These are phyloP conservation scores for Porites lutea DNA, from an alignment of 64 coral and sea anemone genomes.

Conservation along the genomic window DNA sequence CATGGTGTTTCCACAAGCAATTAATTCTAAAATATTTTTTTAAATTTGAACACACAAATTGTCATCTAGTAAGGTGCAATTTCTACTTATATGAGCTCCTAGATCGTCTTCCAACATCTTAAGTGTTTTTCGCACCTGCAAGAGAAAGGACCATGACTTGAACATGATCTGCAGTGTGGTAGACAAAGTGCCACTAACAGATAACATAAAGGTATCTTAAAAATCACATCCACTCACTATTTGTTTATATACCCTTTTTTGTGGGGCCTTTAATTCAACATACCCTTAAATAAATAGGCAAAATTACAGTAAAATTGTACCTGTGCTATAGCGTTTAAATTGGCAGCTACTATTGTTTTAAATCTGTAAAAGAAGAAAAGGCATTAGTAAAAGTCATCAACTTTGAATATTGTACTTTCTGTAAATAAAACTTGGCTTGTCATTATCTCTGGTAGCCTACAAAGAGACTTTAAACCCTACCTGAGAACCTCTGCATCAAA, in stretches of 20 bases:
- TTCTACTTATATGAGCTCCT: slow-evolving; percentile 29
- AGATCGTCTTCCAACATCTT: slow-evolving; percentile 73
- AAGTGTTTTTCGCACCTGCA: slow-evolving; percentile 58
- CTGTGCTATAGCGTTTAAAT: slow-evolving; percentile 75
- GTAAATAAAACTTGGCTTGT: too few species aligned
- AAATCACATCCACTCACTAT: too few species aligned
- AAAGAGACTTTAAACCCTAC: background rate
- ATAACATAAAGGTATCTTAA: too few species aligned
- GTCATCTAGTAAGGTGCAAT: slow-evolving; percentile 53
- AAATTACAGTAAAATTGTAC: background rate
- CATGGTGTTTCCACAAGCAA: too few species aligned
- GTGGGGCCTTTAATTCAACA: too few species aligned
- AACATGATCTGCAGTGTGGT: too few species aligned
- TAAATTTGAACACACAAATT: slow-evolving; percentile 56
- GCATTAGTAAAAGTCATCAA: background rate
- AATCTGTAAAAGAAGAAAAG: slow-evolving; percentile 25
- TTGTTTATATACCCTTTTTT: too few species aligned
- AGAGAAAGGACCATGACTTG: background rate
- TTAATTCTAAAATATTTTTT: background rate
- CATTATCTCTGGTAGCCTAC: too few species aligned
- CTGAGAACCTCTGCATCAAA: slow-evolving; percentile 85
- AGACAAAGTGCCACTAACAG: too few species aligned
- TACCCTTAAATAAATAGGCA: too few species aligned
- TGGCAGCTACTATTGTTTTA: slow-evolving; percentile 67
- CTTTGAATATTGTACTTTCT: background rate